A percentile compares a stretch with the other conserved stretches of the same genome.
Conservation (phyloP, 1,140 invertebrate genomes). For the Papilio glaucus region DNA sequence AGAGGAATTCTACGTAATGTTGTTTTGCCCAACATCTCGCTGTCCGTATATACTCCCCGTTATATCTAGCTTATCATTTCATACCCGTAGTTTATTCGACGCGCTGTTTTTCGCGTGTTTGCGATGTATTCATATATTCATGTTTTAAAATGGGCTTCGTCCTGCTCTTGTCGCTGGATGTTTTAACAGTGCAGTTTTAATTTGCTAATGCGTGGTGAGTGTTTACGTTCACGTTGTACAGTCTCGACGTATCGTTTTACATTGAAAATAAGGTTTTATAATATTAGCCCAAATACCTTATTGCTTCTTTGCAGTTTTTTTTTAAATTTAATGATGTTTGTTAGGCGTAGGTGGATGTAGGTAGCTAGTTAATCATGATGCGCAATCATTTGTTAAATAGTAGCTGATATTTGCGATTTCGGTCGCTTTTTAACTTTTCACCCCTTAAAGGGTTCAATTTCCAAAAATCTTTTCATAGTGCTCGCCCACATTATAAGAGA, state of each 20-base stretch:
- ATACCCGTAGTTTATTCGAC: constrained; percentile 23
- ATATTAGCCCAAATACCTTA: not conserved
- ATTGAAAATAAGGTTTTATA: not conserved
- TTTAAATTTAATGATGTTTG: not conserved
- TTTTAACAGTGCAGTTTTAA: constrained; percentile 31
- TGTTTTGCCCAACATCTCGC: constrained; percentile 13
- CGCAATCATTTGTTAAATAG: not conserved
- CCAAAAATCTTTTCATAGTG: not conserved
- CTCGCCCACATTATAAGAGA: not conserved
- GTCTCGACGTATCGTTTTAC: not conserved
- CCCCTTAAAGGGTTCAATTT: too few relatives aligned
- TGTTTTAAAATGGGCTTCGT: constrained; percentile 32
- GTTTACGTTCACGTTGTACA: not conserved
- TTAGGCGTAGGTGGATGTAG: not conserved
- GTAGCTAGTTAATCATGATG: not conserved
- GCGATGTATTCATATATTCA: constrained; percentile 33
- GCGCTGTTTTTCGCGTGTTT: constrained; percentile 33
- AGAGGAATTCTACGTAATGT: constrained; percentile 11
- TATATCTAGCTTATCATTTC: constrained; percentile 34
- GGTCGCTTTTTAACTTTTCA: too few relatives aligned
- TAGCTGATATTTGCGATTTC: not conserved
- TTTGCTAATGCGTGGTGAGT: constrained; percentile 25
- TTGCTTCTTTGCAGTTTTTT: not conserved
- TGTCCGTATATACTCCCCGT: constrained; percentile 4
- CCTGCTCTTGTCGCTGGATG: not conserved